phyloP scores from a whole-genome alignment of 2,888 invertebrate genomes.

The Elmis aenea region DNA sequence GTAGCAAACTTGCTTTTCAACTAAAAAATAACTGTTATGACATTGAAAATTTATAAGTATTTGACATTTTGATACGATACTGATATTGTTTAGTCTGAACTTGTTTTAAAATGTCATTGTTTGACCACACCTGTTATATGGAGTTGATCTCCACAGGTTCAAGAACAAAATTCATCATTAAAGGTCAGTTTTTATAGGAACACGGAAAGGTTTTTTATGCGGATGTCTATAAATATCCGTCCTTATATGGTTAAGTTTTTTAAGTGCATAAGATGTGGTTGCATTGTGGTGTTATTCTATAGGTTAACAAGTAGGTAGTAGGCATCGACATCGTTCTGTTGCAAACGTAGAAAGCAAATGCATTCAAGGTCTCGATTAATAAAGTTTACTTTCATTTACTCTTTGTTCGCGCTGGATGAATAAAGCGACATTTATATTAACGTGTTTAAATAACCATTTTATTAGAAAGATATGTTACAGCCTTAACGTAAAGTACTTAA shows the following conservation, averaged over 20 bases:
- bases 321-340: too few relatives aligned
- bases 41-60: too few relatives aligned
- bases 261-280: too few relatives aligned
- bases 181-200: conserved; percentile 1
- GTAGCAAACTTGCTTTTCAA: too few relatives aligned
- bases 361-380: conserved; percentile 21
- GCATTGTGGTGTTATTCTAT: too few relatives aligned
- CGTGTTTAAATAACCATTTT: conserved; percentile 6
- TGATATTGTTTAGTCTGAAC: too few relatives aligned
- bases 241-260: too few relatives aligned
- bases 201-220: conserved; percentile 1
- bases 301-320: too few relatives aligned
- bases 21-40: too few relatives aligned
- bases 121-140: background rate
- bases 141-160: background rate
- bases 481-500: too few relatives aligned
- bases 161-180: too few relatives aligned
- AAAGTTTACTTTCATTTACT: conserved; percentile 22
- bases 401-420: conserved; percentile 11
- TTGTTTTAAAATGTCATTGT: background rate
- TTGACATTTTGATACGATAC: too few relatives aligned
- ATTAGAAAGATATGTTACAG: conserved; percentile 1
- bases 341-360: conserved; percentile 11
- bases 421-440: conserved; percentile 2
- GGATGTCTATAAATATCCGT: conserved; percentile 4